Base-by-base conservation (phyloP, 2,797 vertebrate species). In the Loriculus beryllinus region DNA sequence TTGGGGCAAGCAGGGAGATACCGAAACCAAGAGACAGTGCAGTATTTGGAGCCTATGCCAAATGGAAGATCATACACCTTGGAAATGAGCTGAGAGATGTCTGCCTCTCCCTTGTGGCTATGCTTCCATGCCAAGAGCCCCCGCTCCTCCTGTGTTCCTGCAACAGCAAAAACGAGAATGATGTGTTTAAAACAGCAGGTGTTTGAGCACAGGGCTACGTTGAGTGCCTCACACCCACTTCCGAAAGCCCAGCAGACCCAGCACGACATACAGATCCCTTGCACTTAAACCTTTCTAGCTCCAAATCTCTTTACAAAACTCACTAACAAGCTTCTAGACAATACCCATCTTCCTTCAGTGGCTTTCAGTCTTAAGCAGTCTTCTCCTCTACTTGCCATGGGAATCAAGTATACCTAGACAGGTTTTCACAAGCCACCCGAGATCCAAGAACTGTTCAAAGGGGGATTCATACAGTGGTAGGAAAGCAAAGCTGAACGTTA, bases 61-160 rank as follows among this genome's bases (percentile, higher is more conserved):
- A 98, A 99, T 1, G 99, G 99, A 71, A 99, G 98, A 82, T 97
- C 82, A 63, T 99, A 99, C 94, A 99, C 97, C 39, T 98, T 95
- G 19, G 92, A 96, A 25, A 97, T 45, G 26, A 98, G 98, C 33
- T 93, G 57, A 0, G 96, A 97, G 90, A 97, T 97, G 40, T 97
- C 98, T 1, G 40, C 95, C 23, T 98, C 97, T 2, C 97, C 97
- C 21, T 98, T 93, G 16, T 98, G 98, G 71, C 96, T 97, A 40
- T 98, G 97, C 93, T 98, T 99, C 99, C 99, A 99, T 0, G 98
- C 96, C 60, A 98, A 56, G 37, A 99, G 97, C 15, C 99, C 99
- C 21, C 99, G 97, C 91, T 99, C 99, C 63, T 98, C 98, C 93
- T 97, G 98, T 26, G 98, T 98, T 88, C 99, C 99, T 99, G 92